phyloP scores from a whole-genome alignment of 2,888 invertebrate species.

The Melanostoma mellinum region DNA sequence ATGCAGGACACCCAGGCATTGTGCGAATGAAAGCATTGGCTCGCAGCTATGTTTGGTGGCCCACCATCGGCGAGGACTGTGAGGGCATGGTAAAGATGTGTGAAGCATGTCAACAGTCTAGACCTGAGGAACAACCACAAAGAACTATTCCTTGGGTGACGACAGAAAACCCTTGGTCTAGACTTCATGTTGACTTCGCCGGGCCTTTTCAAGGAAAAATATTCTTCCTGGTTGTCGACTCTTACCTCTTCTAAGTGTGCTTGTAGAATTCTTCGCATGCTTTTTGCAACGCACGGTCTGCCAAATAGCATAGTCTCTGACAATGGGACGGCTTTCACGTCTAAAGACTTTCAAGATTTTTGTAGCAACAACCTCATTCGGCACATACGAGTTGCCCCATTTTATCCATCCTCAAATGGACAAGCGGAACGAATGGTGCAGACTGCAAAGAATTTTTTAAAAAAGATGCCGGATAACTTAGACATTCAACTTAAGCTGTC shows the following conservation, averaged over 20 bases:
- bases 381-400: slow-evolving; percentile 39
- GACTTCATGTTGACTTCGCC: slow-evolving; percentile 14
- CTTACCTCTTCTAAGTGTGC: no score
- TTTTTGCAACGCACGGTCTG: no score
- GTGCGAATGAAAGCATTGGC: no score
- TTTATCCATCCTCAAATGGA: slow-evolving; percentile 26
- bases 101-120: not conserved
- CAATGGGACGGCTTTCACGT: slow-evolving; percentile 2
- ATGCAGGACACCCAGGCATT: no score
- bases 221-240: no score
- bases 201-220: no score
- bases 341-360: slow-evolving; percentile 36
- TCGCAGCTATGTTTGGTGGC: no score
- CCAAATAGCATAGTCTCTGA: slow-evolving; percentile 41
- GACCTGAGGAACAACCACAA: slow-evolving; percentile 68
- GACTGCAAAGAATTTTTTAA: slow-evolving; percentile 25
- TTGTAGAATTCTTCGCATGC: no score
- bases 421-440: not conserved
- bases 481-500: not conserved
- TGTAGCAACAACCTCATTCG: slow-evolving; percentile 38
- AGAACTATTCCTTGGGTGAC: slow-evolving; percentile 32
- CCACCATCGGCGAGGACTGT: slow-evolving; percentile 41
- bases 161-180: slow-evolving; percentile 1
- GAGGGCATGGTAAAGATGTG: no score
- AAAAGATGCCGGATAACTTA: slow-evolving; percentile 12